Conservation (phyloP, 2,113 vertebrate species). For the Cryptomyrus ogoouensis region DNA sequence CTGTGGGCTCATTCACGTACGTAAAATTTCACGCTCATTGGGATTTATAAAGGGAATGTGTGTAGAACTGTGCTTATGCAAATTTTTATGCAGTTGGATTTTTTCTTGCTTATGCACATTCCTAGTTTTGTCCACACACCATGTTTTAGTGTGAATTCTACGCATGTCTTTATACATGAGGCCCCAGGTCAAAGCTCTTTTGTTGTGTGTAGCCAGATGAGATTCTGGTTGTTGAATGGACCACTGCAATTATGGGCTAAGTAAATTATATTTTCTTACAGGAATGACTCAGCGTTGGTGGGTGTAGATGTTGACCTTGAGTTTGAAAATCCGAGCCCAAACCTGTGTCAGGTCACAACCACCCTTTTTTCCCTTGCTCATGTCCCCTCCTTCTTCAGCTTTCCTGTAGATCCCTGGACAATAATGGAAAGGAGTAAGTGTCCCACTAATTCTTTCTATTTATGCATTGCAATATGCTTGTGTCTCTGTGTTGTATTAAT, state of each 20-base stretch:
- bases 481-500: background rate
- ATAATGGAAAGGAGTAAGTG: background rate
- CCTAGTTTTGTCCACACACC: too few relatives aligned
- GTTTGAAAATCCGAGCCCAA: background rate
- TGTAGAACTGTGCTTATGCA: too few relatives aligned
- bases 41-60: too few relatives aligned
- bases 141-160: too few relatives aligned
- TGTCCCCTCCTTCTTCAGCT: background rate
- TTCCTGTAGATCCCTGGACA: background rate
- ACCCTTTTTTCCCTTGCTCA: background rate
- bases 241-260: background rate
- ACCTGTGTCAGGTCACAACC: background rate
- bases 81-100: too few relatives aligned
- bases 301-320: background rate
- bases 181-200: too few relatives aligned
- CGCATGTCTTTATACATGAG: too few relatives aligned
- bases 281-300: background rate
- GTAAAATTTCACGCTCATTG: too few relatives aligned
- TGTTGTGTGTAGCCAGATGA: background rate
- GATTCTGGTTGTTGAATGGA: background rate
- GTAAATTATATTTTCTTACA: background rate
- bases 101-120: too few relatives aligned
- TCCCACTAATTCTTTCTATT: background rate
- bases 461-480: background rate
- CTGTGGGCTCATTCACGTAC: too few relatives aligned